Base-by-base conservation (phyloP, 2,888 invertebrate species). In the Cylloceria caligata region DNA sequence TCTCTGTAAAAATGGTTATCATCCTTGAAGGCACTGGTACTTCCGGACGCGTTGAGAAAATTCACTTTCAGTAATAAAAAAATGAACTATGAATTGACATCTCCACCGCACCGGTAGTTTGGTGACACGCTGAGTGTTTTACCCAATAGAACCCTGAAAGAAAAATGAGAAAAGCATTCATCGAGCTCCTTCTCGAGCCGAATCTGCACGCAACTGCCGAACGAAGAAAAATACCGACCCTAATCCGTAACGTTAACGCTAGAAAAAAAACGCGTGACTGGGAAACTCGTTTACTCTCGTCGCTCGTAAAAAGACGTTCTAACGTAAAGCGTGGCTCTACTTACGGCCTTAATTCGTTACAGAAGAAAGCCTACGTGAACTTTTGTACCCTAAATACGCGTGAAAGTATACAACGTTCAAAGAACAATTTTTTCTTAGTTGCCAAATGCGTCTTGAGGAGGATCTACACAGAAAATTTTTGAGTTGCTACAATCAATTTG, bases 191-290 rank as follows among this genome's bases (percentile, higher is more conserved):
- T 24, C n/a, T 42, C 19, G 30, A 45, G 42, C 45, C 39, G 30
- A 60, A 34, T 34, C 60, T 16, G 60, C 34, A 34, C 30, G 57
- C 57, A 57, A 30, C 30, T 9, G 60, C 9, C 60, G 11, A 60
- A 2, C 34, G 16, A 34, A 60, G 34, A 60, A 60, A 34, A 52
- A 68, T 21, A 55, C 55, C 79, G 85, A 83, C 85, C 84, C 83
- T 86, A 86, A 85, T 85, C 80, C 81, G 68, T 39, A 45, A 24
- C 52, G 67, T 83, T 84, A 49, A 60, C 36, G 34, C 76, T 60
- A 57, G 30, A 34, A 55, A 57, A 34, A 36, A 30, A 16, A 21
- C 27, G 36, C 45, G 27, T 16, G 16, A 49, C 30, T 67, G 42
- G 34, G 27, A 62, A 60, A 72, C 72, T 47, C 67, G 75, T 75